Conservation (phyloP, 2,113 vertebrate genomes). For the Neofelis nebulosa region DNA sequence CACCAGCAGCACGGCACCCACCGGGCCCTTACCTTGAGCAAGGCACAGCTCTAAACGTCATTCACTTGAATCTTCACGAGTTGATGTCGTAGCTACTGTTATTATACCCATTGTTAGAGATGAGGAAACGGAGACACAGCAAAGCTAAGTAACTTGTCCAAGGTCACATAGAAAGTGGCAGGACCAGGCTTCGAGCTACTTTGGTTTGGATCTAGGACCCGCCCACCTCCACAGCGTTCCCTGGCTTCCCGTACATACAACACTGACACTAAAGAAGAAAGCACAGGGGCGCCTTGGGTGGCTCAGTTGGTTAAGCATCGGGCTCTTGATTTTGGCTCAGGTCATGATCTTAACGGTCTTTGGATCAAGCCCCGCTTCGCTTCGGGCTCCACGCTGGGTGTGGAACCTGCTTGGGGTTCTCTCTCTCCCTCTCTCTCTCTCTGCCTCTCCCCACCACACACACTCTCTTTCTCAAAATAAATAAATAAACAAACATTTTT, state of each 20-base stretch:
- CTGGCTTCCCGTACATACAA: background rate
- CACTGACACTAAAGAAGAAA: background rate
- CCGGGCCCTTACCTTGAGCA: background rate
- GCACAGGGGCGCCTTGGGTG: too few species aligned
- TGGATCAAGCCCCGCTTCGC: too few species aligned
- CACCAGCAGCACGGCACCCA: rapidly evolving
- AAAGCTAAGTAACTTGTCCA: background rate
- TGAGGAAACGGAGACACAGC: background rate
- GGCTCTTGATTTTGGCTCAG: too few species aligned
- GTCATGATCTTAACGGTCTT: too few species aligned
- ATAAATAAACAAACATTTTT: too few species aligned
- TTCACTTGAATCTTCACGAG: background rate
- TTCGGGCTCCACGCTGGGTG: too few species aligned
- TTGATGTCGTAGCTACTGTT: background rate
- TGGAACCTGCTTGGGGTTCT: too few species aligned
- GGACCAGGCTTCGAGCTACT: background rate
- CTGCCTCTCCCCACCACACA: too few species aligned
- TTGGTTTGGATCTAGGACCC: background rate
- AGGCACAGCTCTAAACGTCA: background rate
- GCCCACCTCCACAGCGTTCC: too few species aligned
- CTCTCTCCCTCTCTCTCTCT: too few species aligned
- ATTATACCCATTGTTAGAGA: background rate
- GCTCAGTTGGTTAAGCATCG: too few species aligned
- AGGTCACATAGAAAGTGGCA: background rate
- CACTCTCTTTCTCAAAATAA: too few species aligned